These are phyloP conservation scores for Piscicola geometra DNA, from an alignment of 2,888 invertebrate genomes.

Conservation along the genomic window DNA sequence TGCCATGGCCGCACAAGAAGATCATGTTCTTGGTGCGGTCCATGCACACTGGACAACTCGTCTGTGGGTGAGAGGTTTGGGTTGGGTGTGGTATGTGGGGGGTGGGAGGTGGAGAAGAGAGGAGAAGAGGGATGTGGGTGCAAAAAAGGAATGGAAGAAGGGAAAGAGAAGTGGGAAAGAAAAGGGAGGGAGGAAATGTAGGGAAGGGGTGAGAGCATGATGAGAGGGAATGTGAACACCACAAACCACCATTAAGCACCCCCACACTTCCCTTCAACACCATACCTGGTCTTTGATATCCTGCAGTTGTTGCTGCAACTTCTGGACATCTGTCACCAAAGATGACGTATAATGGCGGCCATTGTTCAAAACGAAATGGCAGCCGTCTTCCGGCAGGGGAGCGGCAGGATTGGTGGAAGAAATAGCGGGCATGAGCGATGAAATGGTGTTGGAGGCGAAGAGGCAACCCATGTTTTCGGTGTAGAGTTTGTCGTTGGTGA, in stretches of 20 bases:
- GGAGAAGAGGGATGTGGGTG: too few species aligned
- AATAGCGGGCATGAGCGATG: conserved; percentile 22
- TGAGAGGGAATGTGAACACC: too few species aligned
- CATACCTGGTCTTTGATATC: conserved; percentile 91
- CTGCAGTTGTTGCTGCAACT: conserved; percentile 86
- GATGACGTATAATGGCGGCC: conserved; percentile 51
- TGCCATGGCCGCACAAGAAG: conserved; percentile 93
- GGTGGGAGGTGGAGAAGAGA: too few species aligned
- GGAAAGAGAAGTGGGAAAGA: too few species aligned
- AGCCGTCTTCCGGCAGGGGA: conserved; percentile 44
- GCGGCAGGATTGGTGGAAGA: background rate
- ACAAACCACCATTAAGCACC: too few species aligned
- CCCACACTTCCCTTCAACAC: too few species aligned
- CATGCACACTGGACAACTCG: conserved; percentile 95
- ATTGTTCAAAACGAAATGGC: conserved; percentile 52
- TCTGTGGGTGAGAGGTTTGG: conserved; percentile 64
- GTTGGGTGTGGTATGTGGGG: too few species aligned
- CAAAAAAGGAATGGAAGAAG: too few species aligned
- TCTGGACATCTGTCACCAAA: conserved; percentile 78
- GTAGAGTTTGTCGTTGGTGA: conserved; percentile 35
- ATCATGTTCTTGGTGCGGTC: conserved; percentile 98
- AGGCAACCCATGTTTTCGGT: conserved; percentile 38
- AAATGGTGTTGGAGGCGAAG: conserved; percentile 33
- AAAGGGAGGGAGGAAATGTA: too few species aligned
- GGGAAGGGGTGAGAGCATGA: too few species aligned